Evolutionary conservation across 1,140 invertebrate species (phyloP), one percentile per base, ranked within the genome.

Genomic region (Platorchestia sp.): DNA sequence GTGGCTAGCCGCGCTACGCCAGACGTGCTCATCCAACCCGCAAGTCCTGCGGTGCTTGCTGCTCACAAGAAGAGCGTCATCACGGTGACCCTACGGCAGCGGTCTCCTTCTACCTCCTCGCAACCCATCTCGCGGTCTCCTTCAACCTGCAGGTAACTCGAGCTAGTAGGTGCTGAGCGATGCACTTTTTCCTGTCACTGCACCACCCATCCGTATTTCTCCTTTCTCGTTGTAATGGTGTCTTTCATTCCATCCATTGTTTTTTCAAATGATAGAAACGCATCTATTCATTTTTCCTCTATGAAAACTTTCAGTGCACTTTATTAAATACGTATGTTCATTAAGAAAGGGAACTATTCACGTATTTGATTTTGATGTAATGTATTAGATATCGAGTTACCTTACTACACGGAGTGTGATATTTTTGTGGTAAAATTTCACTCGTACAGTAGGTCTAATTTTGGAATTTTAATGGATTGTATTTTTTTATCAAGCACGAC

Each of bases 61-160:
- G 91, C 91, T 6, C 91, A 93, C 91, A 93, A 93, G 91, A 93
- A 93, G 45, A 93, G 91, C 36, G 91, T 93, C 91, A 93, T 93
- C 40, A 93, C 91, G 14, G 91, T 93, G 43, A 93, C 91, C 0
- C 44, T 93, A 36, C 43, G 91, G 36, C 91, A 93, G 45, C 91
- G 91, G 43, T 93, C 91, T 40, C 91, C 91, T 14, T 93, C 91
- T 19, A 47, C 45, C 36, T 93, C 91, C 45, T 93, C 91, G 6
- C 91, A 93, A 44, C 91, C 91, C 40, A 93, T 93, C 40, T 93
- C 91, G 40, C 91, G 91, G 7, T 93, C 91, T 10, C 91, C 91
- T 41, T 93, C 91, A 19, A 45, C 91, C 3, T 93, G 91, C 91
- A 93, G 91, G 91, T 93, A 93, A 90, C 59, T 75, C 14, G 36